Conservation (phyloP, 92 coral and sea anemone genomes). For the Pocillopora meandrina region DNA sequence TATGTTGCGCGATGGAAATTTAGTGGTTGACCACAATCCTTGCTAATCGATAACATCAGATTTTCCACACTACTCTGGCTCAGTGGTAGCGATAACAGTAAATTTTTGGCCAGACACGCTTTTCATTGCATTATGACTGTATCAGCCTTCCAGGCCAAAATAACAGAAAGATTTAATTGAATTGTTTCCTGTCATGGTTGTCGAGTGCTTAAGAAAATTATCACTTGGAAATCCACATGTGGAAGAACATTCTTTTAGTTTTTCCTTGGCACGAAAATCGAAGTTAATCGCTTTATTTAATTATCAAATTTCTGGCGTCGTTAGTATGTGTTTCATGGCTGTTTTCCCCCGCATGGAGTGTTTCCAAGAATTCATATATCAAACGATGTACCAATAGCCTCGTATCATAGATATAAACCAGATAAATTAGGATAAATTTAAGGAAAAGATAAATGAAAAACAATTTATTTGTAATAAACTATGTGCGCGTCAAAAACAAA, state of each 20-base stretch:
- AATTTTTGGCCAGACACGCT: not conserved
- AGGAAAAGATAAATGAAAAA: slow-evolving; percentile 7
- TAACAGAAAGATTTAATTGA: not conserved
- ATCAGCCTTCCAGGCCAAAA: not conserved
- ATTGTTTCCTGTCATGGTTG: slow-evolving; percentile 17
- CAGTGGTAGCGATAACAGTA: not conserved
- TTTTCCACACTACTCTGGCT: not conserved
- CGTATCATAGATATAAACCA: slow-evolving; percentile 6
- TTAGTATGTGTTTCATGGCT: not conserved
- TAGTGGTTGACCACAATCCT: slow-evolving; percentile 9
- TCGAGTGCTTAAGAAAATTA: slow-evolving; percentile 25
- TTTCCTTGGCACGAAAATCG: slow-evolving; percentile 16
- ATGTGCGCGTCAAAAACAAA: too few relatives aligned
- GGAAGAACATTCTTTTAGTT: too few relatives aligned
- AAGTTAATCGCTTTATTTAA: not conserved
- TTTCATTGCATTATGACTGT: too few relatives aligned
- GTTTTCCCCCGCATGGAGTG: not conserved
- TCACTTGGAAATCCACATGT: slow-evolving; percentile 14
- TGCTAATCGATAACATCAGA: slow-evolving; percentile 1
- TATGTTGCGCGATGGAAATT: not conserved
- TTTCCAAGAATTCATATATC: not conserved
- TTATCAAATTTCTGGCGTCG: not conserved
- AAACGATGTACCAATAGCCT: slow-evolving; percentile 11
- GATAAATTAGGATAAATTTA: not conserved
- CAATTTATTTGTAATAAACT: not conserved